Conservation (phyloP, 1,140 invertebrate genomes). For the Ruditapes philippinarum region DNA sequence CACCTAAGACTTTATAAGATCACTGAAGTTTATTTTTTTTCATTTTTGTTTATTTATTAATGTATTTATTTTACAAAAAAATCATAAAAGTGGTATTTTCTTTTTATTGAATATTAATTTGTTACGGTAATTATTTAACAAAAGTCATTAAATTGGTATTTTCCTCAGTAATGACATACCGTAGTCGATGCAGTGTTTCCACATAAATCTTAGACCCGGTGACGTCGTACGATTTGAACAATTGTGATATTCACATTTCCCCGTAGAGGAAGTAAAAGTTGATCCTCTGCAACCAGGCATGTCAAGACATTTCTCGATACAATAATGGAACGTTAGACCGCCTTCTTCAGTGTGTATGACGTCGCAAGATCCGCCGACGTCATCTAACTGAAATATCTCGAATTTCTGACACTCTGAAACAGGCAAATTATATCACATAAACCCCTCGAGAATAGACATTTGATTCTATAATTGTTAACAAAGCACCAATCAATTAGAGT, state of each 20-base stretch:
- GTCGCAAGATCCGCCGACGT: background rate
- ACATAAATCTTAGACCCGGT: background rate
- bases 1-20: too few species aligned
- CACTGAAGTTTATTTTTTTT: too few species aligned
- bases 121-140: too few species aligned
- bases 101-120: too few species aligned
- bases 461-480: too few species aligned
- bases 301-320: slow-evolving; percentile 16
- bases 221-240: background rate
- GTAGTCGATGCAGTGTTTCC: background rate
- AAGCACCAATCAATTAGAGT: too few species aligned
- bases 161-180: background rate
- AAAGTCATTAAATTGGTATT: too few species aligned
- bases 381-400: background rate
- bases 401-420: slow-evolving; percentile 5
- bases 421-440: background rate
- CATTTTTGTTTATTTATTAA: too few species aligned
- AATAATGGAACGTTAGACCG: background rate
- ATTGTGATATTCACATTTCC: slow-evolving; percentile 8
- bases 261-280: background rate
- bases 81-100: too few species aligned
- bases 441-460: too few species aligned
- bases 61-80: too few species aligned
- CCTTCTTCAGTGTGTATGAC: slow-evolving; percentile 6
- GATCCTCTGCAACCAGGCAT: slow-evolving; percentile 2